These are phyloP conservation scores for Hypanus sabinus DNA, from an alignment of 2,113 vertebrate species.

Conservation along the genomic window DNA sequence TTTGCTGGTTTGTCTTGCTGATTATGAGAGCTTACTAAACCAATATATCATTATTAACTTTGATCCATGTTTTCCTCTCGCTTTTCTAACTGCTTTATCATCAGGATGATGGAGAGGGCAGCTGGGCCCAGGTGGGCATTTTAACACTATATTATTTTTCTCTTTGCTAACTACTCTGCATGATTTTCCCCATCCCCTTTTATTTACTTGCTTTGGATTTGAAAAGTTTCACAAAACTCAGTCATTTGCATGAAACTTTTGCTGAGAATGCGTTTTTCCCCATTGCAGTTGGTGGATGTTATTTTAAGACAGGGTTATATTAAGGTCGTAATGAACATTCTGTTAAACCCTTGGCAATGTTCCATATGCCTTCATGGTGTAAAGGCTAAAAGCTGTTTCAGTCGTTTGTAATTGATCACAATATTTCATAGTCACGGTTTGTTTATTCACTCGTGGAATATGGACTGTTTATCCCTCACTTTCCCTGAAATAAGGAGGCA, in stretches of 20 bases:
- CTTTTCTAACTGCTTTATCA: slow-evolving; percentile 81
- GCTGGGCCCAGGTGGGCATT: slow-evolving; percentile 98
- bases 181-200: background rate
- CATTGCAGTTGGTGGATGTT: background rate
- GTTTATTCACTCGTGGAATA: no score
- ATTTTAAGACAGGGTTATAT: background rate
- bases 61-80: slow-evolving; percentile 54
- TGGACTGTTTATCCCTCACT: no score
- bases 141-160: slow-evolving; percentile 45
- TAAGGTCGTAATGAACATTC: no score
- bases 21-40: slow-evolving; percentile 14
- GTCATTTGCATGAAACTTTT: background rate
- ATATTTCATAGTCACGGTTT: background rate
- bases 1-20: slow-evolving; percentile 9
- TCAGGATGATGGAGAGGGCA: slow-evolving; percentile 97
- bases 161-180: background rate
- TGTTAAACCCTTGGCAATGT: background rate
- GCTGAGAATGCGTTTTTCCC: background rate
- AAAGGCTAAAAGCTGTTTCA: background rate
- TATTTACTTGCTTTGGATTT: background rate
- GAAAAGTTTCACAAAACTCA: background rate
- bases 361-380: background rate
- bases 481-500: no score
- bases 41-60: slow-evolving; percentile 17
- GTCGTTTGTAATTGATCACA: background rate